Conservation (phyloP, 2,888 invertebrate genomes). For the Pristionchus fissidentatus region DNA sequence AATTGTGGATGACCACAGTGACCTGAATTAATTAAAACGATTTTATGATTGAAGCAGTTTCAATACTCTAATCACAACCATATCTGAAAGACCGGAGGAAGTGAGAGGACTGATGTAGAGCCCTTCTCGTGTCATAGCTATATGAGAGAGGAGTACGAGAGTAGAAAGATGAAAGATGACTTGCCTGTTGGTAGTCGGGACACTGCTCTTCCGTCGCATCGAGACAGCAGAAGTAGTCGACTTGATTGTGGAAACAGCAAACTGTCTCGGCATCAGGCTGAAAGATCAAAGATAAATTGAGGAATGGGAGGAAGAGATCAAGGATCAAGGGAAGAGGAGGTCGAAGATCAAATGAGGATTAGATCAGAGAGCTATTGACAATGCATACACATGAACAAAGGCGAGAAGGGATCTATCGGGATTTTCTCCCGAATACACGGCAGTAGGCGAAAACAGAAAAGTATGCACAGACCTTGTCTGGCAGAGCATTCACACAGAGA, state of each 20-base stretch:
- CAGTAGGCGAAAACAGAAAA: not conserved
- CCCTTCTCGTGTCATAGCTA: not conserved
- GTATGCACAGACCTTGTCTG: conserved; percentile 62
- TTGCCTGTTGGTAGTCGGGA: conserved; percentile 71
- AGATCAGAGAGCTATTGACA: not conserved
- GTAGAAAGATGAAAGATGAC: not conserved
- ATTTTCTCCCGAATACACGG: not conserved
- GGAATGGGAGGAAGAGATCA: not conserved
- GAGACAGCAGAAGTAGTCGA: conserved; percentile 74
- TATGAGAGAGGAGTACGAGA: not conserved
- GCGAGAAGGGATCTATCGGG: no score
- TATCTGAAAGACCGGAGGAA: not conserved
- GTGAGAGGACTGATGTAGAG: no score
- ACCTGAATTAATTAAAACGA: conserved; percentile 55
- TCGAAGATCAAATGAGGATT: not conserved
- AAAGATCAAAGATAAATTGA: conserved; percentile 49
- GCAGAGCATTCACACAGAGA: conserved; percentile 72
- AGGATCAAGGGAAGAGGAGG: not conserved
- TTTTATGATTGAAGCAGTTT: not conserved
- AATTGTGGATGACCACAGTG: conserved; percentile 75
- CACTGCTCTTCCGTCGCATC: conserved; percentile 70
- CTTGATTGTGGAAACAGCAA: conserved; percentile 75
- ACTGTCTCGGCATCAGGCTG: conserved; percentile 73
- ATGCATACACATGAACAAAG: not conserved
- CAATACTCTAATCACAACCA: not conserved